Evolutionary conservation across 1,140 invertebrate species (phyloP), one percentile per base, ranked within the genome.

Genomic region (Magallana gigas): DNA sequence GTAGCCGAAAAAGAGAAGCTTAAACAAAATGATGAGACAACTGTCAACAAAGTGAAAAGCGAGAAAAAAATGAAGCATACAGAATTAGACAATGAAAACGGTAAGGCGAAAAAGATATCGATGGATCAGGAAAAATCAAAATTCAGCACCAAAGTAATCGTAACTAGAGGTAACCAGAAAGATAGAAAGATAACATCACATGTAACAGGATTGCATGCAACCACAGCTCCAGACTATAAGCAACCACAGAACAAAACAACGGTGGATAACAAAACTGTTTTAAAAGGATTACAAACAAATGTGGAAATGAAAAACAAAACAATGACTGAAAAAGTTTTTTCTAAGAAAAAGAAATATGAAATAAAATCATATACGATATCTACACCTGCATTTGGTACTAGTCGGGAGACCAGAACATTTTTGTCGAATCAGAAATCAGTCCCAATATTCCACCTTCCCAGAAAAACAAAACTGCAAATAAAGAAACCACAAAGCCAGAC

Each of bases 1-100:
- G 68, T 76, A 29, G 68, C 68, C 12, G 68, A 76, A 76, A 76
- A 76, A 76, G 68, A 76, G 29, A 76, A 76, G 36, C 68, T 36
- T 3, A 18, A 64, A 7, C 23, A 29, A 76, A 36, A 9, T 9
- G 9, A 76, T 29, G 23, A 23, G 29, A 36, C 7, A 18, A 76
- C 36, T 29, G 14, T 7, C 23, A 29, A 4, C 3, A 48, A 48
- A 48, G 36, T 48, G 3, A 48, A 48, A 48, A 48, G 36, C 36
- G 36, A 48, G 3, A 48, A 48, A 48, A 48, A 5, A 48, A 5
- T 48, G 36, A 48, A 48, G 2, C 36, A 48, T 48, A 48, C 36
- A 48, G 36, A 2, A 48, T 48, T 48, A 5, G 36, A 48, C 36
- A 48, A 48, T 48, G 36, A 48, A 48, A 48, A 48, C 2, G 36